Evolutionary conservation across 2,113 vertebrate genomes (phyloP), one percentile per base, ranked within the genome.

Genomic region (Phyllostomus discolor): DNA sequence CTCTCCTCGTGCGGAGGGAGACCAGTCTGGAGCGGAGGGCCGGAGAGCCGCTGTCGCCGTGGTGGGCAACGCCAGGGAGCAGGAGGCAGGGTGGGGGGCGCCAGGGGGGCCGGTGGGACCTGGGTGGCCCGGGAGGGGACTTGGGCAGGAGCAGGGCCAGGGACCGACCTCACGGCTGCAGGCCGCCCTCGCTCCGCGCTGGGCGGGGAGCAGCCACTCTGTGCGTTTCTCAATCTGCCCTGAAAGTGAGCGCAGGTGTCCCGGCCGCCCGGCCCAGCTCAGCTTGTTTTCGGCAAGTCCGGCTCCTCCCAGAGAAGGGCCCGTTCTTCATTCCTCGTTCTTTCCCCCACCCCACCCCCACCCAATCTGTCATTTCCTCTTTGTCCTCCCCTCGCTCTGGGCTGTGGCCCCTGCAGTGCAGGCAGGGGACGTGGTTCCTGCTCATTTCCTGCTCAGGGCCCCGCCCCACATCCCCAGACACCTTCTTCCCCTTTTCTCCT

Each of bases 331-430:
- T 24, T 59, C 57, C 24, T 59, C 22, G 9, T 24, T 81, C 62
- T 62, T 22, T 11, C 7, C n/a, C 46, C 76, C 62, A 10, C 59
- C 5, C 70, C 54, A 78, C 95, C 87, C 94, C 96, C 87, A 96
- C 97, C 97, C 97, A 96, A 97, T 96, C 96, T 97, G 97, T 97
- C 97, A 95, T 98, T 98, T 98, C 97, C 97, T 98, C 97, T 98
- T 97, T 94, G 96, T 93, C 62, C 80, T 83, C 87, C 79, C 24
- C 83, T 95, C 52, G 50, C 79, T 84, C 94, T 66, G 76, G 17
- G 87, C 54, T 92, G 94, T 79, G 93, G 94, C 28, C 84, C 75
- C 38, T 86, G 76, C 78, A 24, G 20, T 3, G 9, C 62, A 73
- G 86, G 89, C 54, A 85, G 89, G 93, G 62, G 24, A 50, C 90